Base-by-base conservation (phyloP, 2,797 vertebrate species). In the Pseudopleuronectes americanus region DNA sequence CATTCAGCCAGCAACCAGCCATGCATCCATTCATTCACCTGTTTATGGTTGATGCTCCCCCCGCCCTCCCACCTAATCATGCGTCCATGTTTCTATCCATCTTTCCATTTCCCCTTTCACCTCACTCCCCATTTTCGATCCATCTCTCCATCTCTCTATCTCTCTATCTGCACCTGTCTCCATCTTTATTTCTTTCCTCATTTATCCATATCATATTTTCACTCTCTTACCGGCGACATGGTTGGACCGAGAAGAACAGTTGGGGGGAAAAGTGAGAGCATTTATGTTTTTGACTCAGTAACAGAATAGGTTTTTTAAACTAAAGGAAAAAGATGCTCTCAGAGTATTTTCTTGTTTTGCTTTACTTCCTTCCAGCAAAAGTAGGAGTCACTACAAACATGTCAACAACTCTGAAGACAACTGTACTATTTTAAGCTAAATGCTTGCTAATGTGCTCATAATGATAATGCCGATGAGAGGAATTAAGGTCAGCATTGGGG, bases 31-130 rank as follows among this genome's bases (percentile, higher is more conserved):
- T 88, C 84, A 90, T 84, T 78, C 74, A 70, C 71, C 81, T 83
- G 85, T 86, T 89, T 82, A 87, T 88, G 87, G 79, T 81, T 89
- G 76, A 80, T 90, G 83, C 83, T 67, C 77, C 83, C 71, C 70
- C 65, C 54, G 59, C 47, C 65, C 79, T 61, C 83, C 71, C 83
- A 84, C 81, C 81, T 84, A 86, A 87, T 86, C 85, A 90, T 76
- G 80, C 71, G 77, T 71, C 81, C 77, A 84, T 89, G 78, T 75
- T 62, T 84, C 85, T 64, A 89, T 88, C 89, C 76, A 87, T 90
- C 89, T 87, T 84, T 76, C 77, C 73, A 87, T 87, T 84, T 82
- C 72, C 82, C 82, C 69, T 81, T 87, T 89, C 87, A 83, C 72
- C 72, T 54, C 16, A 4, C 64, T 68, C 63, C 63, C 70, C 36